Conservation (phyloP, 2,888 invertebrate genomes). For the Parapristionchus giblindavisi region DNA sequence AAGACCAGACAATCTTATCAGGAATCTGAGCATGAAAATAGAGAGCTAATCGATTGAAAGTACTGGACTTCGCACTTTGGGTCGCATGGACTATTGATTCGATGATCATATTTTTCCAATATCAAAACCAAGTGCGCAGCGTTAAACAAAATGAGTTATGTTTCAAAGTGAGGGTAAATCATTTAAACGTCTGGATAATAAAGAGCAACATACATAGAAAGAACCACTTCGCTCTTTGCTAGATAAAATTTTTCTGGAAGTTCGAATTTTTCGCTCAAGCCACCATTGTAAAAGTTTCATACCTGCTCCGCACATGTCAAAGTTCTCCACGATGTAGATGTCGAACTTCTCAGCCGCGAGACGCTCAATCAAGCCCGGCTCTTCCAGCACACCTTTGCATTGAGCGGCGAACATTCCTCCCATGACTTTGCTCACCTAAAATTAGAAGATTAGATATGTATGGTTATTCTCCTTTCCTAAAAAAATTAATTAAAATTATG, state of each 20-base stretch:
- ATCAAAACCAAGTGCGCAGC: too few relatives aligned
- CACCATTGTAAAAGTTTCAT: not conserved
- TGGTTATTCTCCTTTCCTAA: not conserved
- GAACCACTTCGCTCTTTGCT: too few relatives aligned
- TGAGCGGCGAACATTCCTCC: not conserved
- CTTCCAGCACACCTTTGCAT: not conserved
- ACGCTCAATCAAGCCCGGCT: not conserved
- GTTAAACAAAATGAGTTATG: too few relatives aligned
- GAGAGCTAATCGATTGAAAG: not conserved
- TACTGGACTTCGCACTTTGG: not conserved
- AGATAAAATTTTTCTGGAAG: not conserved
- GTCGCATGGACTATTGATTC: too few relatives aligned
- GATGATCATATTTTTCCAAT: too few relatives aligned
- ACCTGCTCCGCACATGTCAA: conserved; percentile 34
- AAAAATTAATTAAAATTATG: not conserved
- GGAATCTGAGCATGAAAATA: not conserved
- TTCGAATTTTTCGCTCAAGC: not conserved
- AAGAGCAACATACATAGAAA: too few relatives aligned
- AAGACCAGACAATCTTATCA: too few relatives aligned
- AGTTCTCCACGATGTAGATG: conserved; percentile 35
- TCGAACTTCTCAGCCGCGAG: conserved; percentile 23
- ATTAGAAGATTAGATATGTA: not conserved
- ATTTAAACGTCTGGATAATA: too few relatives aligned
- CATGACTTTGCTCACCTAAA: not conserved
- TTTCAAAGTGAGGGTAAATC: too few relatives aligned